phyloP scores from a whole-genome alignment of 2,113 vertebrate genomes.

The Bos taurus region ARS-UCD2.0 NC_037344.1:16226001-16226500 shows the following conservation, averaged over 20 bases:
- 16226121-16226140: background rate
- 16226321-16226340: background rate
- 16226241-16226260: background rate
- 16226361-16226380: background rate
- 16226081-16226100: background rate
- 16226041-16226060: background rate
- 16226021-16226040: background rate
- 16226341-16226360: background rate
- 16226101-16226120: background rate
- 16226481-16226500: background rate
- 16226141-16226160: background rate
- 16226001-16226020: background rate
- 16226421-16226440: background rate
- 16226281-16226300: background rate
- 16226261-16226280: background rate
- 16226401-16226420: background rate
- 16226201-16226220: background rate
- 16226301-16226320: background rate
- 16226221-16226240: background rate
- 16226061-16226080: background rate
- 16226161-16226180: background rate
- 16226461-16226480: background rate
- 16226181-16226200: background rate
- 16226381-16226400: background rate
- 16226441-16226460: background rate